A percentile compares a stretch with the other conserved stretches of the same genome.
Evolutionary conservation across 2,113 vertebrate species (phyloP).

Genomic region (Anolis sagrei): DNA sequence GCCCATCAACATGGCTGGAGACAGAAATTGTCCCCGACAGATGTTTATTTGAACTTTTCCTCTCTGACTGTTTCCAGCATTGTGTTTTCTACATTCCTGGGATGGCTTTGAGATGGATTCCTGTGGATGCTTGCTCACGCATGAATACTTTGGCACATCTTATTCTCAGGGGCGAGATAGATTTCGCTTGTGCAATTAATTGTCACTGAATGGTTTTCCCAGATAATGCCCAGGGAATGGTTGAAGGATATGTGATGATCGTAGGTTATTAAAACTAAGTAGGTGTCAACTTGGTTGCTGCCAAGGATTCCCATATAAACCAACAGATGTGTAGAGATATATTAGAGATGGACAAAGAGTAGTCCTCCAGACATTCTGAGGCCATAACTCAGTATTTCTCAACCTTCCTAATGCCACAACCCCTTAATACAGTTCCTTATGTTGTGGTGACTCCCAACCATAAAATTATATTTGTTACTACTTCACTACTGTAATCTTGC

Average conservation of each 20-base stretch:
- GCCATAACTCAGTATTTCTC: no score
- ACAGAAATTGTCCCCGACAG: slow-evolving; percentile 19
- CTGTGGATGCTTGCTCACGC: neutral
- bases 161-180: neutral
- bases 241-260: neutral
- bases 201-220: slow-evolving; percentile 4
- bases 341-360: neutral
- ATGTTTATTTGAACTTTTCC: slow-evolving; percentile 29
- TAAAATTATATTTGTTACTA: no score
- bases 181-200: neutral
- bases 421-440: no score
- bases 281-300: neutral
- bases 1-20: neutral
- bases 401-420: no score
- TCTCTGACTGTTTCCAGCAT: neutral
- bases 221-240: neutral
- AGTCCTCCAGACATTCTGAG: neutral
- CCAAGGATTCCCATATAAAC: neutral
- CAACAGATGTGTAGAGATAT: neutral
- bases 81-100: neutral
- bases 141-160: neutral
- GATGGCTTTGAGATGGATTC: neutral
- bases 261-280: neutral
- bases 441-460: no score
- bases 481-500: no score